Conservation (phyloP, 2,888 invertebrate species). For the Cheilosia impressa region DNA sequence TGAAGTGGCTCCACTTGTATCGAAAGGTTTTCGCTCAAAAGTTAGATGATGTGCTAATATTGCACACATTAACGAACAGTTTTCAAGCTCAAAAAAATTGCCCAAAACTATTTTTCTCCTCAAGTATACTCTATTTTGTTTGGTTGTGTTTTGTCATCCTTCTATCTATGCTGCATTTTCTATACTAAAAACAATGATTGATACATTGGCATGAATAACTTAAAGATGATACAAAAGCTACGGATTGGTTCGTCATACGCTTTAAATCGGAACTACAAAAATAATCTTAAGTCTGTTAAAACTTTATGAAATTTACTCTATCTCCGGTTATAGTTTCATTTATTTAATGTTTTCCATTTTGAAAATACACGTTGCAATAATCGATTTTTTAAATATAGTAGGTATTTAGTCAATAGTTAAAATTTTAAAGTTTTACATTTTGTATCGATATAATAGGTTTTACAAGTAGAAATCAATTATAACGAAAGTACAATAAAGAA, state of each 20-base stretch:
- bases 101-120: background rate
- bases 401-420: no score
- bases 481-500: no score
- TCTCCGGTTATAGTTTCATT: conserved; percentile 2
- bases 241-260: background rate
- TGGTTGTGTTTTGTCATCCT: conserved; percentile 13
- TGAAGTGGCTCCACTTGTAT: conserved; percentile 87
- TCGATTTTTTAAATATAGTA: no score
- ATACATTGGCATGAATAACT: background rate
- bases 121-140: conserved; percentile 11
- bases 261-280: background rate
- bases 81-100: conserved; percentile 37
- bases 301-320: background rate
- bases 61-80: conserved; percentile 3
- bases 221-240: background rate
- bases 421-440: no score
- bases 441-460: no score
- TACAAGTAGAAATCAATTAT: no score
- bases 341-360: conserved; percentile 18
- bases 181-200: background rate
- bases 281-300: conserved; percentile 24
- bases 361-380: background rate
- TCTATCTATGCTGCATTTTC: background rate
- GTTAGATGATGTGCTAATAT: no score
- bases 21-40: conserved; percentile 86